Percentiles rank a stretch among this genome's conserved stretches.
These are phyloP conservation scores for Cremastinae sp. DNA, from an alignment of 2,888 invertebrate genomes.

Conservation along the genomic window DNA sequence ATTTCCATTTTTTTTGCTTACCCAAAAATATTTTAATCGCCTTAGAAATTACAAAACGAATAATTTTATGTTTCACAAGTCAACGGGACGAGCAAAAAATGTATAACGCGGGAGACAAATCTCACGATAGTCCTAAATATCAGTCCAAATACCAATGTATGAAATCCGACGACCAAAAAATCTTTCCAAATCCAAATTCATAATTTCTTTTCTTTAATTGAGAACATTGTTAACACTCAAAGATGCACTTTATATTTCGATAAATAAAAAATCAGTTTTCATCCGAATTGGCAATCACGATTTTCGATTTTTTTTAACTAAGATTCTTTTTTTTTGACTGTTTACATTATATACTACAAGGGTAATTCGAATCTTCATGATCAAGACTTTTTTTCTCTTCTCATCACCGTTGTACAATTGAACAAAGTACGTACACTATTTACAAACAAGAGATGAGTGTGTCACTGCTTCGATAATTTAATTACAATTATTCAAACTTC, in stretches of 20 bases:
- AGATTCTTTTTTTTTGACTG: background rate
- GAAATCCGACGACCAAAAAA: constrained; percentile 2
- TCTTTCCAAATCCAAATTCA: background rate
- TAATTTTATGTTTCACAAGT: constrained; percentile 30
- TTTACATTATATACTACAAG: constrained; percentile 2
- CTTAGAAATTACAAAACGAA: constrained; percentile 38
- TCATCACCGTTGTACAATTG: constrained; percentile 32
- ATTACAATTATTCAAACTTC: constrained; percentile 31
- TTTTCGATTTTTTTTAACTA: background rate
- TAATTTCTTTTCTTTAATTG: background rate
- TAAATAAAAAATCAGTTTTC: background rate
- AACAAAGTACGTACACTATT: constrained; percentile 52
- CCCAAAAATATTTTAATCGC: constrained; percentile 22
- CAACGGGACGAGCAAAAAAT: constrained; percentile 34
- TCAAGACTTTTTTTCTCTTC: background rate
- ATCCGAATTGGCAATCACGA: background rate
- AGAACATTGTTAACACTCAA: background rate
- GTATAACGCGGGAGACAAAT: constrained; percentile 36
- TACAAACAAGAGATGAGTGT: constrained; percentile 48
- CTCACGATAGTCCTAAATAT: constrained; percentile 1
- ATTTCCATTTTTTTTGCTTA: constrained; percentile 11
- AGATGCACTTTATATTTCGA: background rate
- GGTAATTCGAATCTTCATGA: background rate
- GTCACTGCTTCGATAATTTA: constrained; percentile 41
- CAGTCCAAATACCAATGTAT: constrained; percentile 8